Evolutionary conservation across 2,797 vertebrate species (phyloP), one percentile per base, ranked within the genome.

Genomic region (Acropternis orthonyx): DNA sequence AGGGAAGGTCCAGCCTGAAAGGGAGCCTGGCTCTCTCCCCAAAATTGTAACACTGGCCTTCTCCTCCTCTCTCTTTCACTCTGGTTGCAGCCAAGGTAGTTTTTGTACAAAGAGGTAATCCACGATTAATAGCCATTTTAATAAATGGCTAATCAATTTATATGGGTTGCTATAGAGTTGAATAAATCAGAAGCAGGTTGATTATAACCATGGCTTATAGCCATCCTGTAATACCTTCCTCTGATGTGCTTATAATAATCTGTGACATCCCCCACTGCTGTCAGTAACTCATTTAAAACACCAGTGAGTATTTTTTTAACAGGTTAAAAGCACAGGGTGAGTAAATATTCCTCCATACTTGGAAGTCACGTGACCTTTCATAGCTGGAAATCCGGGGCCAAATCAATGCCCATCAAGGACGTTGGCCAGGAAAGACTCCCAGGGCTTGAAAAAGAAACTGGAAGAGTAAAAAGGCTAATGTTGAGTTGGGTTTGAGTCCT

Each of bases 201-300:
- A 87, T 97, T 87, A 87, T 39, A 74, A 27, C 75, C 56, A 54
- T 95, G 94, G 93, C 91, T 95, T 65, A 65, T 52, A 75, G 94
- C 95, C 95, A 95, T 73, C 48, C 69, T 51, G 34, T 78, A 94
- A 93, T 95, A 69, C 89, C 78, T 77, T 83, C 71, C 88, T 92
- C 81, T 93, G 94, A 97, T 96, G 92, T 65, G 58, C 93, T 96
- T 95, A 89, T 94, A 89, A 96, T 95, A 90, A 90, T 85, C 77
- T 94, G 93, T 37, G 85, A 49, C 61, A 88, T 92, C 81, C 72
- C 23, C 37, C 67, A 6, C 81, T 65, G 86, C 84, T 93, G 91
- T 94, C 54, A 23, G 87, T 75, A 95, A 36, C 94, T 85, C 89
- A 58, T 67, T 85, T 85, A 67, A 61, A 92, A 93, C 84, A 58